These are phyloP conservation scores for Donacobius atricapilla DNA, from an alignment of 2,113 vertebrate genomes.

Conservation along the genomic window DNA sequence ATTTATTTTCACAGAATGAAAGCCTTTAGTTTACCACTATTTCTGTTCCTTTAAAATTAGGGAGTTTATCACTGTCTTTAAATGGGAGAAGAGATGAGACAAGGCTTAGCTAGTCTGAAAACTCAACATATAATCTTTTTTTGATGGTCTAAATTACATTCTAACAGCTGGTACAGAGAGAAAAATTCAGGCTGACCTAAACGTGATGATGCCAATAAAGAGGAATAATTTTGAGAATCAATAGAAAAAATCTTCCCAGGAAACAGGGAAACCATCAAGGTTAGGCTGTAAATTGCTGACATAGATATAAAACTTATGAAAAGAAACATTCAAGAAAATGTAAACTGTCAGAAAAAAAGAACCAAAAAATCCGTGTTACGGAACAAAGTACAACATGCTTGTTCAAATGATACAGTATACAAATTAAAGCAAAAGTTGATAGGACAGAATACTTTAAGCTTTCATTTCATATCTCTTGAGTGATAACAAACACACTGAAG, in stretches of 20 bases:
- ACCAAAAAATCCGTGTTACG: rapidly evolving
- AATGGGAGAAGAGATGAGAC: background rate
- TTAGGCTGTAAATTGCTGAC: background rate
- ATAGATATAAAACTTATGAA: background rate
- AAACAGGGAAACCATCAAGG: background rate
- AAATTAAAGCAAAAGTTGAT: background rate
- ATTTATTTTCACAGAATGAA: background rate
- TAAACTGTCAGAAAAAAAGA: background rate
- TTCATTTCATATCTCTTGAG: background rate
- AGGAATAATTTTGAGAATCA: background rate
- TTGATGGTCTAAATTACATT: background rate
- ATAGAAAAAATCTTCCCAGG: background rate
- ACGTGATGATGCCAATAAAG: background rate
- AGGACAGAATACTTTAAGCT: background rate
- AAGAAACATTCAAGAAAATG: background rate
- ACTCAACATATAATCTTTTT: background rate
- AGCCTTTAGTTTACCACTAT: background rate
- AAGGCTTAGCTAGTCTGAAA: background rate
- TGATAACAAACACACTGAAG: background rate
- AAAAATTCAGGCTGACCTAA: background rate
- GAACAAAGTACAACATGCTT: background rate
- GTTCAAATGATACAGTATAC: background rate
- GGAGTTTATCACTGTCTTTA: background rate
- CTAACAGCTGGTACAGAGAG: background rate
- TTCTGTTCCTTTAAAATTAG: background rate